Evolutionary conservation across 2,113 vertebrate species (phyloP).

Genomic region (Corvus cornix): DNA sequence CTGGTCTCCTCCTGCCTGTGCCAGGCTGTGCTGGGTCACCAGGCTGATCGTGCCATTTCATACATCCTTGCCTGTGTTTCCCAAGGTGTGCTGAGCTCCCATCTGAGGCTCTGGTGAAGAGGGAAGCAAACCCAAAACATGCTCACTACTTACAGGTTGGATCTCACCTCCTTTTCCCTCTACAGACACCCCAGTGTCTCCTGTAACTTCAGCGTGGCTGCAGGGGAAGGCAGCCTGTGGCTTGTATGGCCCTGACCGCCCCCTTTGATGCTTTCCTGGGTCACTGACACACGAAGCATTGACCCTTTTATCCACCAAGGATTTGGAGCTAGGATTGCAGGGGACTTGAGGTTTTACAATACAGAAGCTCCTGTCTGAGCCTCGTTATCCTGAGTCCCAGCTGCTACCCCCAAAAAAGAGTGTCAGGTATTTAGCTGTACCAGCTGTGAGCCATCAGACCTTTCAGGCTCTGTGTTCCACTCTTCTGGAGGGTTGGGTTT

Average conservation of each 20-base stretch:
- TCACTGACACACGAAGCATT: background rate
- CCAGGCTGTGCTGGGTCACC: background rate
- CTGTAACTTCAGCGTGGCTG: background rate
- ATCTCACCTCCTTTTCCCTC: background rate
- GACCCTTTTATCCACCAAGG: background rate
- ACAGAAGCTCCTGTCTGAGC: background rate
- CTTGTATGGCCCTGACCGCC: background rate
- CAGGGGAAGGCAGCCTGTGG: background rate
- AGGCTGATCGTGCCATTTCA: background rate
- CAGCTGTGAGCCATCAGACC: background rate
- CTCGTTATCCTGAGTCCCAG: background rate
- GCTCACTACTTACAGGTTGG: background rate
- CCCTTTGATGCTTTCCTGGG: background rate
- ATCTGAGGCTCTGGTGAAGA: background rate
- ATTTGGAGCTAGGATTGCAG: background rate
- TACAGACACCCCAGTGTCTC: background rate
- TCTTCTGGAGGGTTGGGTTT: background rate
- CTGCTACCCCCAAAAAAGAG: background rate
- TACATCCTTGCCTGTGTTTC: background rate
- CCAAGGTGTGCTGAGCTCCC: background rate
- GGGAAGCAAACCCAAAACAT: background rate
- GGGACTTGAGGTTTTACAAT: background rate
- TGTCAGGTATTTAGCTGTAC: background rate
- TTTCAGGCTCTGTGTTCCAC: background rate
- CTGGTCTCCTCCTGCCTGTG: background rate